Base-by-base conservation (phyloP, 2,797 vertebrate species). In the Loriculus beryllinus region DNA sequence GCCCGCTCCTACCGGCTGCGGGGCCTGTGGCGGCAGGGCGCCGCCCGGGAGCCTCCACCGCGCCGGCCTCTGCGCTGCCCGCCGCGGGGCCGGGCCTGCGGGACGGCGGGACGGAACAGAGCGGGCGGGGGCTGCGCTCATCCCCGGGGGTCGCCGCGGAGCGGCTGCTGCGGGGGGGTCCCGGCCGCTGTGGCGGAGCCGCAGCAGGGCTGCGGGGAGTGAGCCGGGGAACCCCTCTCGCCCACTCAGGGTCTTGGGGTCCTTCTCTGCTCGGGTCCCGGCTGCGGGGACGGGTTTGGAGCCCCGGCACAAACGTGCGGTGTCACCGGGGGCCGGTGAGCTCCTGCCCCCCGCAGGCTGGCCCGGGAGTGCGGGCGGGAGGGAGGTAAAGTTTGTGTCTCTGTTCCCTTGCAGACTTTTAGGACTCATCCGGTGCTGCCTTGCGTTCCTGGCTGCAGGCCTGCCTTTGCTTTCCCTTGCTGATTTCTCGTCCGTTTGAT, bases 401-500 rank as follows among this genome's bases (percentile, higher is more conserved):
- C 54, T 39, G 10, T 29, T 75, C n/a, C 5, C 29, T 18, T 14
- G 19, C 21, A 3, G 84, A 12, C 18, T 54, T 19, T 43, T 28
- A 9, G 13, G 7, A 12, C 13, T 17, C 7, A 6, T 3, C 6
- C 3, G 3, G 40, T 17, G 16, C 8, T 60, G 54, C 48, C 14
- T 13, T 25, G 48, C 7, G 12, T 20, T 19, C 9, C 12, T 6
- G 47, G 43, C 52, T 11, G 37, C 22, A 4, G 79, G 45, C 63
- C 51, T 43, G 9, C 9, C 0, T 52, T 14, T 63, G 42, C 42
- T 72, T 29, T 57, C 21, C 18, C 8, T 3, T 3, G 16, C 21
- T 39, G 26, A 1, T 28, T 17, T 33, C 26, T 16, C 1, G 0
- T 54, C 21, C 10, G 0, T 5, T 31, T 10, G 56, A 6, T 74